Conservation (phyloP, 2,888 invertebrate species). For the Plagodis pulveraria region DNA sequence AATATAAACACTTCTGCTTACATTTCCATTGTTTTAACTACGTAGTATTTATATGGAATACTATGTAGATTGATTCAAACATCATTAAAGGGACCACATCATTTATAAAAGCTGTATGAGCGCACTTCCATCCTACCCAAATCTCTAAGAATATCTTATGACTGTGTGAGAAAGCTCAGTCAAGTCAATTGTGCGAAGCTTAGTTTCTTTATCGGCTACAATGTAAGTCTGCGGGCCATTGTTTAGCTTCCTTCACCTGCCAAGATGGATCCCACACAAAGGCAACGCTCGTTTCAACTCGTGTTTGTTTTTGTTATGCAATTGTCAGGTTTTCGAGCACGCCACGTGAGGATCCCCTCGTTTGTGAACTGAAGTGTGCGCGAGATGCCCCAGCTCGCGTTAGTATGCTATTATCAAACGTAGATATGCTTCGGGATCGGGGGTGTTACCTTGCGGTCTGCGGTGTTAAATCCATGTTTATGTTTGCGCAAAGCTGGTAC, state of each 20-base stretch:
- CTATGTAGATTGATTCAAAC: too few species aligned
- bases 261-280: slow-evolving; percentile 78
- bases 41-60: too few species aligned
- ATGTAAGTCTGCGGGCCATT: slow-evolving; percentile 73
- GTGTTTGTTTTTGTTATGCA: slow-evolving; percentile 82
- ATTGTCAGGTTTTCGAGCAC: slow-evolving; percentile 76
- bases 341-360: slow-evolving; percentile 65
- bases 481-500: neutral
- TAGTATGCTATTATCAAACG: slow-evolving; percentile 33
- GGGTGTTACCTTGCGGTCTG: slow-evolving; percentile 12
- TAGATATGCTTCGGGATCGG: slow-evolving; percentile 28
- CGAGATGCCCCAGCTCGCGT: slow-evolving; percentile 31
- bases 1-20: too few species aligned
- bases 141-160: slow-evolving; percentile 1
- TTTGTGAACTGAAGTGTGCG: slow-evolving; percentile 69
- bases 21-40: too few species aligned
- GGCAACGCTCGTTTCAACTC: slow-evolving; percentile 74
- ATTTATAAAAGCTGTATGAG: neutral
- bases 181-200: neutral
- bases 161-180: slow-evolving; percentile 2
- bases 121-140: neutral
- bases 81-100: too few species aligned
- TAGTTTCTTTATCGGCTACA: slow-evolving; percentile 36
- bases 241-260: slow-evolving; percentile 82
- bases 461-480: slow-evolving; percentile 19